Evolutionary conservation across 1,140 invertebrate species (phyloP).

Genomic region (Lepidurus packardi): DNA sequence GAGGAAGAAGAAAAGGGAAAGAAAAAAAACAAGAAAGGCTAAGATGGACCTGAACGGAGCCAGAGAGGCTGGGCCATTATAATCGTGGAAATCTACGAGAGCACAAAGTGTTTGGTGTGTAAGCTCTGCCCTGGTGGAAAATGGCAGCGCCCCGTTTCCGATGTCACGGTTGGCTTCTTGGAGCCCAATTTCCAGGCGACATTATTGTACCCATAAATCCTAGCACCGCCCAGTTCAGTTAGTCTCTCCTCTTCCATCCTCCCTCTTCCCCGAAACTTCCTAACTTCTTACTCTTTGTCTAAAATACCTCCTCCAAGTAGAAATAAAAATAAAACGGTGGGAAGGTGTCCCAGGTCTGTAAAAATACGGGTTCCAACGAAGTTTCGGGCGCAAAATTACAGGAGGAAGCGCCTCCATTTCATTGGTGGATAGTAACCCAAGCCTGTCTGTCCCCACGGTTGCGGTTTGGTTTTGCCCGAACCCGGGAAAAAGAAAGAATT

Average conservation of each 20-base stretch:
- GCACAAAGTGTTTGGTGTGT: not conserved
- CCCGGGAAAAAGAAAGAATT: too few relatives aligned
- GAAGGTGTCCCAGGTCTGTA: not conserved
- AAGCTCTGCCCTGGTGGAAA: not conserved
- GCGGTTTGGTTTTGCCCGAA: too few relatives aligned
- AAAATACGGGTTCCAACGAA: not conserved
- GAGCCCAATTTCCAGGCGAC: slow-evolving; percentile 20
- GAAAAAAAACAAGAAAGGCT: not conserved
- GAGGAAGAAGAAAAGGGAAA: not conserved
- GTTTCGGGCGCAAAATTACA: not conserved
- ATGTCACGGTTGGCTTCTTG: slow-evolving; percentile 21
- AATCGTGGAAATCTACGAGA: not conserved
- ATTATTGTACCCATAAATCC: slow-evolving; percentile 22
- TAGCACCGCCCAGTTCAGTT: slow-evolving; percentile 12
- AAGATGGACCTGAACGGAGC: not conserved
- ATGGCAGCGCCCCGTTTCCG: slow-evolving; percentile 15
- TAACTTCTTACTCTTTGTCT: not conserved
- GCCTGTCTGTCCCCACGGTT: too few relatives aligned
- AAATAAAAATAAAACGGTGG: not conserved
- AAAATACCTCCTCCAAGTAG: not conserved
- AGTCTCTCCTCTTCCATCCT: not conserved
- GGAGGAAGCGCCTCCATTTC: not conserved
- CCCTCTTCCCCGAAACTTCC: not conserved
- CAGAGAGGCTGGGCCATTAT: slow-evolving; percentile 8
- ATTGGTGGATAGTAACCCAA: not conserved